Evolutionary conservation across 2,797 vertebrate species (phyloP).

Genomic region (Sorex maritimensis): DNA sequence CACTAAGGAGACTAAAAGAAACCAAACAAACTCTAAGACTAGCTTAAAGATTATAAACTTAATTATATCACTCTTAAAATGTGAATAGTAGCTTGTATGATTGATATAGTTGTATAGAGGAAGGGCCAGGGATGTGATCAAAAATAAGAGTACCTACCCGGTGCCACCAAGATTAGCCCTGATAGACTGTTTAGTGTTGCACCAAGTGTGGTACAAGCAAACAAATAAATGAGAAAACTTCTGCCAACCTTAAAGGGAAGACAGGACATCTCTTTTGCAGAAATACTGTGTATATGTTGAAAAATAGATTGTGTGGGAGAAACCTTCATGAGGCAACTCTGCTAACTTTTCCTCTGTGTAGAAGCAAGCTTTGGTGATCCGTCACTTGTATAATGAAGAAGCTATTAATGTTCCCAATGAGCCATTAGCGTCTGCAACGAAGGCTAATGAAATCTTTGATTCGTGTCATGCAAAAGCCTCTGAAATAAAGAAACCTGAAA

Average conservation of each 20-base stretch:
- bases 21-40: neutral
- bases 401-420: constrained; percentile 37
- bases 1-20: neutral
- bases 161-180: no score
- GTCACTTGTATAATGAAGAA: constrained; percentile 86
- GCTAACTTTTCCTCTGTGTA: constrained; percentile 49
- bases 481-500: constrained; percentile 77
- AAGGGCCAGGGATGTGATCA: no score
- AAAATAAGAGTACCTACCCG: no score
- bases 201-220: no score
- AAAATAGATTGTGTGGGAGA: neutral
- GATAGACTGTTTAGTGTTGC: no score
- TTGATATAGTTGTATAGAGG: neutral
- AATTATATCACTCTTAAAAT: constrained; percentile 34
- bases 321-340: neutral
- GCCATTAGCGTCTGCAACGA: constrained; percentile 57
- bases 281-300: neutral
- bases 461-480: constrained; percentile 66
- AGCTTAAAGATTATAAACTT: neutral
- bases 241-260: constrained; percentile 10
- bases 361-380: constrained; percentile 89
- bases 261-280: constrained; percentile 1
- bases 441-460: constrained; percentile 52
- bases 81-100: neutral
- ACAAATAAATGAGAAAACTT: neutral